phyloP scores from a whole-genome alignment of 2,113 vertebrate genomes.

The Corythaixoides concolor region DNA sequence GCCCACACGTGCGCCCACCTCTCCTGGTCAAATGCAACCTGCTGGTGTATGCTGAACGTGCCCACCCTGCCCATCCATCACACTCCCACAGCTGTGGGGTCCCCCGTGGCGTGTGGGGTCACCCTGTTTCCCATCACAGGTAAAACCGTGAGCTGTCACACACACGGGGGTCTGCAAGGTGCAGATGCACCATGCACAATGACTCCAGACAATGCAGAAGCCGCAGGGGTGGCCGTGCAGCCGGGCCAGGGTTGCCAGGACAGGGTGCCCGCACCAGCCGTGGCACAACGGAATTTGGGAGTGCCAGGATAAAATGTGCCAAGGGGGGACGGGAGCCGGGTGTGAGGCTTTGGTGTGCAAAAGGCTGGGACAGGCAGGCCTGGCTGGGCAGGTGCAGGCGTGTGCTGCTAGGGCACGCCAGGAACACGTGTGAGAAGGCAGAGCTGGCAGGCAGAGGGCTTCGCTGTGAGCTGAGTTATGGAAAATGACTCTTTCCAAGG shows the following conservation, averaged over 20 bases:
- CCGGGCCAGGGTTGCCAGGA: background rate
- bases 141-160: background rate
- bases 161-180: accelerated
- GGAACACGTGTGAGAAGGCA: constrained; percentile 56
- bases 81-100: accelerated
- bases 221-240: accelerated
- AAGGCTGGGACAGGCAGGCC: constrained; percentile 22
- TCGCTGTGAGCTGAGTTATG: constrained; percentile 51
- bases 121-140: accelerated
- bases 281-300: background rate
- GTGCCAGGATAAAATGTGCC: background rate
- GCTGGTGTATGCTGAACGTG: background rate
- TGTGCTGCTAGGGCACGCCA: constrained; percentile 45
- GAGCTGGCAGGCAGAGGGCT: constrained; percentile 58
- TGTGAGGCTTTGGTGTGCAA: constrained; percentile 15
- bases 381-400: constrained; percentile 54
- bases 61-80: background rate
- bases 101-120: accelerated
- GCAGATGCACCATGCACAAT: too few species aligned
- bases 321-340: background rate
- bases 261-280: background rate
- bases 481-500: constrained; percentile 71
- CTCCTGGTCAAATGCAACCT: background rate
- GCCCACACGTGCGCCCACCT: background rate
- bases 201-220: background rate